Conservation (phyloP, 2,113 vertebrate species). For the Vombatus ursinus region DNA sequence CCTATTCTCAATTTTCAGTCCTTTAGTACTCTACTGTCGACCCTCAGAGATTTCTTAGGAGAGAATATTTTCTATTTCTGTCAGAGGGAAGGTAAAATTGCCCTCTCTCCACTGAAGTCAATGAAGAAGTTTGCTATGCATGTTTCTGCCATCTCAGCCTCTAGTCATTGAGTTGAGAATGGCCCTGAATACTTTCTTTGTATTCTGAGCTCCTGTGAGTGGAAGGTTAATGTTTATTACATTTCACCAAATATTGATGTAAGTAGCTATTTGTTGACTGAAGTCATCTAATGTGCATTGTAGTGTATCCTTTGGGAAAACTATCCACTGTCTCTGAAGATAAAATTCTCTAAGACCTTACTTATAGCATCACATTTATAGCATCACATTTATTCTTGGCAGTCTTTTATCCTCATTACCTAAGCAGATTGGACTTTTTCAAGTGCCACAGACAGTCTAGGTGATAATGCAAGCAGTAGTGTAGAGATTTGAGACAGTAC, state of each 20-base stretch:
- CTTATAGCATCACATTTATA: background rate
- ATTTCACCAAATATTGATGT: conserved; percentile 26
- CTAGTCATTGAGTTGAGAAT: background rate
- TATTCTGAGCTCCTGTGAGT: conserved; percentile 1
- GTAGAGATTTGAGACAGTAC: background rate
- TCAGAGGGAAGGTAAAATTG: background rate
- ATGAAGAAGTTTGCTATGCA: background rate
- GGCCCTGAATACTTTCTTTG: conserved; percentile 3
- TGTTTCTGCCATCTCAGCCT: background rate
- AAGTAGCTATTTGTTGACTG: conserved; percentile 13
- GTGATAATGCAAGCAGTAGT: background rate
- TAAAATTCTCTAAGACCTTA: conserved; percentile 13
- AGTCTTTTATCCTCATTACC: background rate
- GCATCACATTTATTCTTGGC: background rate
- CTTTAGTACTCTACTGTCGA: background rate
- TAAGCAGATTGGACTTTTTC: background rate
- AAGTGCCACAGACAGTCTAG: background rate
- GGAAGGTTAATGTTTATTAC: conserved; percentile 53
- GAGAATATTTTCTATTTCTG: background rate
- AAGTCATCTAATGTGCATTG: conserved; percentile 28
- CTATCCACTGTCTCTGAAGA: background rate
- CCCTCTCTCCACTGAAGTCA: background rate
- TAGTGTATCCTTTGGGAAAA: conserved; percentile 14
- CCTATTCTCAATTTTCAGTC: background rate
- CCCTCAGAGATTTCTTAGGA: background rate